Base-by-base conservation (phyloP, 2,113 vertebrate species). In the Phyllopteryx taeniolatus region DNA sequence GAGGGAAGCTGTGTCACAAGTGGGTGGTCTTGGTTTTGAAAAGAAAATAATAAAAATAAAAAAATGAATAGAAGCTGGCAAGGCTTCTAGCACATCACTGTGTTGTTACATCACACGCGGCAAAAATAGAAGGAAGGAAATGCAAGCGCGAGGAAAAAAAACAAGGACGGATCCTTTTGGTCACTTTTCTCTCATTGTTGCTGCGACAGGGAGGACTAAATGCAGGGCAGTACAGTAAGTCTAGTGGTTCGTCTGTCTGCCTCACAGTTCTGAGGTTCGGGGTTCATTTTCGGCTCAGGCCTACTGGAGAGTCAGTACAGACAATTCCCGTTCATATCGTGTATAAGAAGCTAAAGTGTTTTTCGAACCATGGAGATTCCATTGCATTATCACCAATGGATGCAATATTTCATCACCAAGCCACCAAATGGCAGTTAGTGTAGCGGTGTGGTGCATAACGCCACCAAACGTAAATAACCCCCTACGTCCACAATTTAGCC, bases 1-100 rank as follows among this genome's bases (percentile, higher is more conserved):
- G 86, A 85, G 83, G 85, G 87, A 89, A 87, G 85, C 88, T 82
- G 68, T 83, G 87, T 87, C 77, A 75, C 70, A 81, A 87, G 91
- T 90, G 86, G 90, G 89, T 70, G 85, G 83, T 73, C 71, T 83
- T 74, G 27, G 19, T 84, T 89, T 69, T 73, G 53, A 83, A 75
- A 82, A 73, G 54, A 69, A 63, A 73, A 67, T 47, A 75, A 75
- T 68, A 70, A 15, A 67, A 71, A 67, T 67, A 76, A 69, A 11
- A 33, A 67, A 49, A 39, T 68, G 80, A 87, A 84, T 68, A 76
- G 84, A 81, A 60, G 63, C 66, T 56, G 35, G 73, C 76, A 71
- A 78, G 75, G 63, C 42, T 65, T 65, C 63, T 20, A 44, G 44
- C 44, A 66, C 64, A 66, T 47, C n/a, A 66, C 43, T 31, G 64